Conservation (phyloP, 2,888 invertebrate genomes). For the Atethmia centrago region DNA sequence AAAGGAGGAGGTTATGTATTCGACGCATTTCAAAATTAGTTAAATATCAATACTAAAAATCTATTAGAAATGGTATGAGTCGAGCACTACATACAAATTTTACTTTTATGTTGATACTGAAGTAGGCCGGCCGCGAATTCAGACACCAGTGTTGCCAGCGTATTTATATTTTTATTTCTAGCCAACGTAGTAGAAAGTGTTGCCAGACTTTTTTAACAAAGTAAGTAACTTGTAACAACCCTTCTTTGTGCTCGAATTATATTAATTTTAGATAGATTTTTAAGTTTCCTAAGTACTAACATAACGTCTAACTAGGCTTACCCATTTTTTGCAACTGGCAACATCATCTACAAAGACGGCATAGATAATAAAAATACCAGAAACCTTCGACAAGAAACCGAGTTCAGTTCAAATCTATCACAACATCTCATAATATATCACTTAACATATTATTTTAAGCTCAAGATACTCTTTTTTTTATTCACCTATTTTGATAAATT, state of each 20-base stretch:
- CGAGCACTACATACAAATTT: conserved; percentile 54
- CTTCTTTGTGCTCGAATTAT: conserved; percentile 29
- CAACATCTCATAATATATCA: neutral
- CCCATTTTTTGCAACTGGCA: conserved; percentile 19
- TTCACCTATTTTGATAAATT: conserved; percentile 19
- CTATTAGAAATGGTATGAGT: conserved; percentile 48
- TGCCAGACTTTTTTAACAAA: conserved; percentile 17
- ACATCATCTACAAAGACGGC: conserved; percentile 8
- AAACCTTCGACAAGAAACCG: conserved; percentile 4
- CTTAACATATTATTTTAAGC: conserved; percentile 25
- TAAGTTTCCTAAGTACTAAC: neutral
- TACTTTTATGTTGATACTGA: conserved; percentile 37
- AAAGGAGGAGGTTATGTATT: neutral
- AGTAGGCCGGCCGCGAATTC: conserved; percentile 60
- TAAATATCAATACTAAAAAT: conserved; percentile 17
- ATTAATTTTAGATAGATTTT: neutral
- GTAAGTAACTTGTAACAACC: too few relatives aligned
- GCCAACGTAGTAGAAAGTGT: conserved; percentile 5
- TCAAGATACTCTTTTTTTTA: neutral
- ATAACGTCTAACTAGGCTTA: neutral
- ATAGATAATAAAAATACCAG: conserved; percentile 20
- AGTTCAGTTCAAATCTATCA: conserved; percentile 37
- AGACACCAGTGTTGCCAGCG: conserved; percentile 41
- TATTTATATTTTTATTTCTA: conserved; percentile 1
- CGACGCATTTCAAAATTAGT: conserved; percentile 21